Evolutionary conservation across 2,797 vertebrate genomes (phyloP), one percentile per base, ranked within the genome.

Genomic region (Pagetopsis macropterus): DNA sequence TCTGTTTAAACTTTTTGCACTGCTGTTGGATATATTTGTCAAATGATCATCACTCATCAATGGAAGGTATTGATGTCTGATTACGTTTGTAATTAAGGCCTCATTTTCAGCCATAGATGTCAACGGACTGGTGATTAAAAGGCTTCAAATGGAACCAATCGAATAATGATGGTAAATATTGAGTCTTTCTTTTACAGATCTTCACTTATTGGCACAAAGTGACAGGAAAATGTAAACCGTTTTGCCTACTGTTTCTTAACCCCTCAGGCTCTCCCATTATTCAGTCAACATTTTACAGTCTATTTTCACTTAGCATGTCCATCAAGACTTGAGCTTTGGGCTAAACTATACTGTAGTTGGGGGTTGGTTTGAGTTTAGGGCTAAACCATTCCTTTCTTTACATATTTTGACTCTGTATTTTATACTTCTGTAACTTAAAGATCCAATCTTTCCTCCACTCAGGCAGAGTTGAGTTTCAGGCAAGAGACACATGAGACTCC

Each of bases 401-500:
- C 61, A 55, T 15, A 50, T 57, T 81, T 62, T 46, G 37, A 73
- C 31, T 56, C 50, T 51, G 40, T 55, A 31, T 37, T 77, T 72
- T 37, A 79, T 63, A 74, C 58, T 71, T 78, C 41, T 40, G 59
- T 49, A 57, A 41, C 37, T 31, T 15, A 37, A 50, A 75, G 37
- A 5, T 59, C 43, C 40, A 67, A 56, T 79, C 58, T 85, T 86
- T 67, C 61, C 71, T 79, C 44, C 31, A 12, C 50, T 66, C n/a
- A 23, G 68, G 69, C 58, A 84, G 81, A 82, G 67, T 86, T 65
- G n/a, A 33, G 69, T 82, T 79, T 61, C 72, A 80, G 68, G 57
- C 71, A 65, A 67, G 73, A 86, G 78, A 85, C 79, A 81, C 65
- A 60, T 67, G 72, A 87, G 76, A 86, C 78, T 85, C 58, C 75